These are phyloP conservation scores for Arvicanthis niloticus DNA, from an alignment of 2,113 vertebrate species.

Conservation along the genomic window DNA sequence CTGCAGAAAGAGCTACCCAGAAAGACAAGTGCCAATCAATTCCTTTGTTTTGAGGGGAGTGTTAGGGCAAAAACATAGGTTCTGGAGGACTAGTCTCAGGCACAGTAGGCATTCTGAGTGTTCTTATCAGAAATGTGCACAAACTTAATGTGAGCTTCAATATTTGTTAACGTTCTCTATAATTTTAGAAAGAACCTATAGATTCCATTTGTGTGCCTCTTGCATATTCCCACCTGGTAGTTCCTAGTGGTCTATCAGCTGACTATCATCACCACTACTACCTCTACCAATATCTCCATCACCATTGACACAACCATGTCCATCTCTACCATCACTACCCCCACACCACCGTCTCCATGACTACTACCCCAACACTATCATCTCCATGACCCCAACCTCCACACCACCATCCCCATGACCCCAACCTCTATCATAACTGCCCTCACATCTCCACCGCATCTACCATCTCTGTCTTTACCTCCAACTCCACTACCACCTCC, in stretches of 20 bases:
- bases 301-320: too few relatives aligned
- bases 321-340: fast-evolving
- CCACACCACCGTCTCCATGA: fast-evolving
- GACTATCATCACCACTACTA: fast-evolving
- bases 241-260: too few relatives aligned
- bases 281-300: too few relatives aligned
- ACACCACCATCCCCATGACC: too few relatives aligned
- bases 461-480: fast-evolving
- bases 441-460: not conserved
- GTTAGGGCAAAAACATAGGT: not conserved
- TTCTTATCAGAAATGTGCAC: not conserved
- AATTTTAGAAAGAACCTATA: not conserved
- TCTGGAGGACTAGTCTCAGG: not conserved
- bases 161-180: not conserved
- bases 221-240: not conserved
- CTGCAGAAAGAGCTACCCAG: not conserved
- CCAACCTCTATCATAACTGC: fast-evolving
- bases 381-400: fast-evolving
- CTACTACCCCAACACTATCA: not conserved
- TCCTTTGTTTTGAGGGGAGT: not conserved
- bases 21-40: not conserved
- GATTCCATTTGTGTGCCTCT: not conserved
- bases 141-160: too few relatives aligned
- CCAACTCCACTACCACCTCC: not conserved
- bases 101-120: not conserved